Base-by-base conservation (phyloP, 2,888 invertebrate genomes). In the Hyposoter didymator region DNA sequence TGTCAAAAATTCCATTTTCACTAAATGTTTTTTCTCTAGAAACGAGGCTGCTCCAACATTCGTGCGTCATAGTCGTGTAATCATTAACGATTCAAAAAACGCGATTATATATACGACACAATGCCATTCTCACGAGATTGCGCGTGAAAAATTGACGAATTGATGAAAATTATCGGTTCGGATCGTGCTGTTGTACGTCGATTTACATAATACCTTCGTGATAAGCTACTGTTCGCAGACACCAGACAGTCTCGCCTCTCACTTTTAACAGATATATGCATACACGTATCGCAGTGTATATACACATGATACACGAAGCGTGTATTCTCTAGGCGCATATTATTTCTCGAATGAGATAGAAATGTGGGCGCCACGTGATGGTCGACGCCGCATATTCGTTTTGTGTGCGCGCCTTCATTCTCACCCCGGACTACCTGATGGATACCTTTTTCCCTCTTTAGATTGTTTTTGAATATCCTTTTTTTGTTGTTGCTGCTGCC, bases 171-270 rank as follows among this genome's bases (percentile, higher is more conserved):
- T 83, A 89, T 91, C 84, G 84, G 84, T 73, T 87, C 64, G 72
- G 66, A 45, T 47, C 78, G 64, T 64, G 66, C 28, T 43, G 47
- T 47, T 73, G 66, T 72, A 78, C 81, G 80, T 73, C 67, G 75
- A 84, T 90, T 90, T 89, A 82, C 88, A 88, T 90, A 90, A 90
- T 90, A 87, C 75, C 72, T 82, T 80, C 83, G 85, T 84, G 84
- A 84, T 78, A 88, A 85, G 88, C 89, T 88, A 87, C 87, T 86
- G 84, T 84, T 84, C 39, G 76, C 66, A 67, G 76, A 66, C 76
- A 76, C 49, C 49, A 43, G 78, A 62, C 49, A 66, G 52, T 45
- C 75, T 76, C 72, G 69, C 52, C 70, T 75, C 64, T 76, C 66
- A 52, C 22, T 69, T 75, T 75, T 35, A 22, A 76, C 64, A 74